phyloP scores from a whole-genome alignment of 2,113 vertebrate species.

The Ameiurus melas region DNA sequence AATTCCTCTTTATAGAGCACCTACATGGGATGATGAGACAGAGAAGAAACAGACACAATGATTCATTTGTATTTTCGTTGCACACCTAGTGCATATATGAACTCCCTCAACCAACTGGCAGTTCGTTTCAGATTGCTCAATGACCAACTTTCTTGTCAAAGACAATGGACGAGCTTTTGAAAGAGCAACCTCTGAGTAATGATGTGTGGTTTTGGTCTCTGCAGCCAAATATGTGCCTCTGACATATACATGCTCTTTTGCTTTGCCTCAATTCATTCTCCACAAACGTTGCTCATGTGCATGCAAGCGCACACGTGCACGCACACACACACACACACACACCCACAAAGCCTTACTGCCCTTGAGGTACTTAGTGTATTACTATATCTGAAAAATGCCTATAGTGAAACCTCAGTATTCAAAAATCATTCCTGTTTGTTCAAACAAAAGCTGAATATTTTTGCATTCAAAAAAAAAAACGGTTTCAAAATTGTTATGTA shows the following conservation, averaged over 20 bases:
- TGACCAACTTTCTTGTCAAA: not conserved
- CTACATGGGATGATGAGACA: conserved; percentile 61
- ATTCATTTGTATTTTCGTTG: not conserved
- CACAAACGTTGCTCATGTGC: not conserved
- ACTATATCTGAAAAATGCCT: not conserved
- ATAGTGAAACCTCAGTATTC: not conserved
- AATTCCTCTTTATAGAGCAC: conserved; percentile 96
- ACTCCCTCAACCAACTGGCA: not conserved
- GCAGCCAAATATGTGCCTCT: not conserved
- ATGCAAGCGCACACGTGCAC: not conserved
- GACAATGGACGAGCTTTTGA: not conserved
- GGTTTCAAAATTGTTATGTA: not conserved
- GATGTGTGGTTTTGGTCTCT: not conserved
- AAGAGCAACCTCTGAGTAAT: conserved; percentile 14
- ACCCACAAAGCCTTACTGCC: not conserved
- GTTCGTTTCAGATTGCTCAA: not conserved
- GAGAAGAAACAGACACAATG: not conserved
- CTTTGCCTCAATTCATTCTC: conserved; percentile 1
- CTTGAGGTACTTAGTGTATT: not conserved
- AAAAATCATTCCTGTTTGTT: not conserved
- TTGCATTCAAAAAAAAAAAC: not conserved
- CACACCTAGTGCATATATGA: not conserved
- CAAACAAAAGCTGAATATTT: not conserved
- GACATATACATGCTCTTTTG: not conserved
- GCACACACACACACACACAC: not conserved